Base-by-base conservation (phyloP, 2,113 vertebrate species). In the Oryzias curvinotus region DNA sequence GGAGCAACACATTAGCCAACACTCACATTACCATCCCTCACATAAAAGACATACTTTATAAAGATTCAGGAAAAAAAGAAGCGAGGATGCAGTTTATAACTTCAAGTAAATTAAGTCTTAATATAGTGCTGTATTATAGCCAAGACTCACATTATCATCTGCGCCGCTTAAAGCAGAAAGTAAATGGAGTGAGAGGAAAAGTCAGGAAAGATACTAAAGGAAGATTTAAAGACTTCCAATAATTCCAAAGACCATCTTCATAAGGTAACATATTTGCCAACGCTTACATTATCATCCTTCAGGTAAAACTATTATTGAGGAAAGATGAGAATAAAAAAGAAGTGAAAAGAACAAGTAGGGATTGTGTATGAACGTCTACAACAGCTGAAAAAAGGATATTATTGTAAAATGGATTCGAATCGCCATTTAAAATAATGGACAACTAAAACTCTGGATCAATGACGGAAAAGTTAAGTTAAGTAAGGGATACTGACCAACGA, bases 1-100 rank as follows among this genome's bases (percentile, higher is more conserved):
- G 67, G 81, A 67, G 77, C 63, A 65, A 76, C 75, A 68, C 78
- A 85, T 83, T 81, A 83, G 83, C 88, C 83, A 85, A 81, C 71
- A 77, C 80, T 88, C 84, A 83, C 82, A 85, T 88, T 88, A 87
- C 51, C 75, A 67, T 71, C 72, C 56, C 41, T 78, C 75, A 78
- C 78, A 80, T 87, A 82, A 84, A 36, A 89, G 65, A 75, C 79
- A 67, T 42, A 50, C 48, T 70, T 75, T 57, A 66, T 19, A 58
- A 75, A 76, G 61, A 73, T 57, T 0, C 10, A 53, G 49, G 43
- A 3, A 28, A 56, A 72, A 52, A 14, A 52, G 48, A 7, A 55
- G 46, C n/a, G 25, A 36, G 17, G 64, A 62, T 21, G 55, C 12
- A 63, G 68, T 78, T 57, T 65, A 68, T 76, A 70, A 76, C 71